Conservation (phyloP, 2,888 invertebrate genomes). For the Erebia palarica region DNA sequence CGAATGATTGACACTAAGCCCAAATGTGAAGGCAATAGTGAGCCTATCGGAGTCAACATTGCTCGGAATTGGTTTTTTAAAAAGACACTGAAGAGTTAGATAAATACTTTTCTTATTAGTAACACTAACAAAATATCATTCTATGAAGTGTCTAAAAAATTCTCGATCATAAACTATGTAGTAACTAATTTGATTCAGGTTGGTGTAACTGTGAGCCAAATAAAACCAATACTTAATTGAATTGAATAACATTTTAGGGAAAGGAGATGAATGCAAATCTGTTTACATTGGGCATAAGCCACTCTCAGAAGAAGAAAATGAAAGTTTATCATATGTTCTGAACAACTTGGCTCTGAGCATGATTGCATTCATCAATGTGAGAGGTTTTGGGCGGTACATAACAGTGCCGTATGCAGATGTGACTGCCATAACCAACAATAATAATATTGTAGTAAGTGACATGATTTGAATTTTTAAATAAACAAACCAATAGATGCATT, state of each 20-base stretch:
- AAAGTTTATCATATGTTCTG: constrained; percentile 55
- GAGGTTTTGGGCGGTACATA: constrained; percentile 61
- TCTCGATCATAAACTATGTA: too few species aligned
- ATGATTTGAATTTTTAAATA: not conserved
- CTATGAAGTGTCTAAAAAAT: too few species aligned
- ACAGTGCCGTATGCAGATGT: constrained; percentile 62
- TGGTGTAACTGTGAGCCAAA: too few species aligned
- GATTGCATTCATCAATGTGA: constrained; percentile 65
- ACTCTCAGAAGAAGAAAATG: constrained; percentile 64
- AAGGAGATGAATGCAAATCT: constrained; percentile 55
- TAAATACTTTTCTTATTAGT: not conserved
- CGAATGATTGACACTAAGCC: constrained; percentile 53
- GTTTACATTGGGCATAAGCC: constrained; percentile 57
- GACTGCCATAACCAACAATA: constrained; percentile 52
- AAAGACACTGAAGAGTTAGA: constrained; percentile 33
- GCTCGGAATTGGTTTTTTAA: constrained; percentile 65
- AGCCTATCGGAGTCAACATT: constrained; percentile 61
- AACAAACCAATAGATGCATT: too few species aligned
- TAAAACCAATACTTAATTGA: too few species aligned
- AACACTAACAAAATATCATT: not conserved
- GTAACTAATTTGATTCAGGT: too few species aligned
- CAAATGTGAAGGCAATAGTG: constrained; percentile 46
- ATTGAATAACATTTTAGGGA: constrained; percentile 12
- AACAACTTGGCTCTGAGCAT: constrained; percentile 56
- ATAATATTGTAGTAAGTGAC: constrained; percentile 60